Percentiles rank a stretch among this genome's conserved stretches.
These are phyloP conservation scores for Pelobates fuscus DNA, from an alignment of 2,113 vertebrate species.

Conservation along the genomic window DNA sequence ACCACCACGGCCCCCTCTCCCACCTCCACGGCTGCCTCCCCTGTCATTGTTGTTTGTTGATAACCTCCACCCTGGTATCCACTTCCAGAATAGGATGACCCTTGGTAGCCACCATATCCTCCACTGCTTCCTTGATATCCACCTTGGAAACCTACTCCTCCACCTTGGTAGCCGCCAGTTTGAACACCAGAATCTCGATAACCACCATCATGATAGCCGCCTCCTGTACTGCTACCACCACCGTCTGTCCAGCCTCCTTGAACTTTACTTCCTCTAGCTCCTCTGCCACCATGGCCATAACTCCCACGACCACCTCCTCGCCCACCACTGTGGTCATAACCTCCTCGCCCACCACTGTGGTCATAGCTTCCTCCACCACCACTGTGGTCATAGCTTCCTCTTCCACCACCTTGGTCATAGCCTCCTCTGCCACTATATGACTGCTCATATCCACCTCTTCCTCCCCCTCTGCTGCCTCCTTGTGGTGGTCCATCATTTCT, in stretches of 20 bases:
- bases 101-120: constrained; percentile 72
- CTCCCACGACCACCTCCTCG: constrained; percentile 68
- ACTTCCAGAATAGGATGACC: constrained; percentile 69
- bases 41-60: constrained; percentile 77
- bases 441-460: constrained; percentile 78
- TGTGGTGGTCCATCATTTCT: constrained; percentile 86
- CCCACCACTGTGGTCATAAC: constrained; percentile 63
- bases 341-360: constrained; percentile 68
- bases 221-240: constrained; percentile 72
- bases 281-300: constrained; percentile 61
- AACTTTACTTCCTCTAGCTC: constrained; percentile 79
- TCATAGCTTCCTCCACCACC: constrained; percentile 63
- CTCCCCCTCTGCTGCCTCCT: constrained; percentile 77
- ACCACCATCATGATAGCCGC: constrained; percentile 70
- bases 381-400: constrained; percentile 74
- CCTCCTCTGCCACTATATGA: constrained; percentile 83
- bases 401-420: constrained; percentile 64
- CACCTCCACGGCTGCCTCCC: constrained; percentile 71
- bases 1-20: constrained; percentile 70
- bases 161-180: constrained; percentile 67
- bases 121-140: constrained; percentile 54
- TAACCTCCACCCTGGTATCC: constrained; percentile 75
- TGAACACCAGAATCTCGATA: constrained; percentile 75
- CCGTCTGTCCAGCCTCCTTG: constrained; percentile 85
- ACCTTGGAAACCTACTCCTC: constrained; percentile 52